These are phyloP conservation scores for Lepas anatifera DNA, from an alignment of 2,888 invertebrate genomes.

Conservation along the genomic window DNA sequence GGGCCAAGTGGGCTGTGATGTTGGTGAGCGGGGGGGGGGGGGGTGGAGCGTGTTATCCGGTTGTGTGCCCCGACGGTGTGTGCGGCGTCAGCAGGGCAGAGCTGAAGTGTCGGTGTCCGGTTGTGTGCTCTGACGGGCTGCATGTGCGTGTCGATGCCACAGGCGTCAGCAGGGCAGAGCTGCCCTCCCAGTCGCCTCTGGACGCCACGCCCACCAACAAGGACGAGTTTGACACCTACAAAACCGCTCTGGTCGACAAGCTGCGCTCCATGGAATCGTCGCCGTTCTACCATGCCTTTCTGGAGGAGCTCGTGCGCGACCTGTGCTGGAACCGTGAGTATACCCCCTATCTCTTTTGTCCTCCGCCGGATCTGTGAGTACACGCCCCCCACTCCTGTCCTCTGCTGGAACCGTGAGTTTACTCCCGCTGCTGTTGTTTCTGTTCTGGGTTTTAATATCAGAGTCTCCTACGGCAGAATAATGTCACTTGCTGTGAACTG, in stretches of 20 bases:
- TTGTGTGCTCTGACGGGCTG: not conserved
- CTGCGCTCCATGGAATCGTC: constrained; percentile 22
- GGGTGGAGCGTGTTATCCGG: too few species aligned
- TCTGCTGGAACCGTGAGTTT: constrained; percentile 22
- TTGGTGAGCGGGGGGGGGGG: too few species aligned
- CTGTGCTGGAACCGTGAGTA: constrained; percentile 23
- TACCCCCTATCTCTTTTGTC: too few species aligned
- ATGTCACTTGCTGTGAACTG: too few species aligned
- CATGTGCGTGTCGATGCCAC: not conserved
- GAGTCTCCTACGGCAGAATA: too few species aligned
- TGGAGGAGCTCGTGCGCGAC: constrained; percentile 23
- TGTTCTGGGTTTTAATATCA: too few species aligned
- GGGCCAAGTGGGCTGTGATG: too few species aligned
- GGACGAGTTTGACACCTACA: constrained; percentile 19
- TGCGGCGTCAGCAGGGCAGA: too few species aligned
- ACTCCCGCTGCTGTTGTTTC: too few species aligned
- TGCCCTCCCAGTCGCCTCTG: constrained; percentile 1
- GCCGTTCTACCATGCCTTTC: constrained; percentile 19
- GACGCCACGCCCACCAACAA: constrained; percentile 16
- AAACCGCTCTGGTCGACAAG: constrained; percentile 20
- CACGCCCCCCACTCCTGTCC: constrained; percentile 9
- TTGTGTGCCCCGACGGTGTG: too few species aligned
- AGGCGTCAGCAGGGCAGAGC: not conserved
- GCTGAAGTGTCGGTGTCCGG: too few species aligned
- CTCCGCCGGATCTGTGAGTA: too few species aligned